Base-by-base conservation (phyloP, 2,888 invertebrate genomes). In the Prostheceraeus crozeri region DNA sequence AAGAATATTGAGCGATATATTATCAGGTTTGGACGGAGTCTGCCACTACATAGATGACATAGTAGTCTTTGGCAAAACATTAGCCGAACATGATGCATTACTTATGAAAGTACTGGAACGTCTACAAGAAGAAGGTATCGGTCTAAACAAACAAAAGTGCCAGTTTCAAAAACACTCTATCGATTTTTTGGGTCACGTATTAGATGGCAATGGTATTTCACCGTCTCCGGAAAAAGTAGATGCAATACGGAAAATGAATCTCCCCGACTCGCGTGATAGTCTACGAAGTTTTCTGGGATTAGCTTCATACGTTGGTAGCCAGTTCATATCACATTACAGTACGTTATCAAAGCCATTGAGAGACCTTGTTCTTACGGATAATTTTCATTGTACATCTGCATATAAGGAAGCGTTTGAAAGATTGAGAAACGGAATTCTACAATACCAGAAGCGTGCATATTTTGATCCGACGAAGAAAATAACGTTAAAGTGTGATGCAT, bases 131-230 rank as follows among this genome's bases (percentile, higher is more conserved):
- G 54, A 28, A 14, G 54, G 54, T 35, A 35, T 48, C 19, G 19
- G 31, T 30, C 54, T 54, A 21, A 54, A 54, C 28, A 54, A 54
- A 54, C 31, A 54, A 4, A 54, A 54, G 33, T 54, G 35, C 33
- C n/a, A n/a, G n/a, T n/a, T n/a, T n/a, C n/a, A n/a, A n/a, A n/a
- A n/a, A n/a, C n/a, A n/a, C n/a, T n/a, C n/a, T n/a, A n/a, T n/a
- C n/a, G 19, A 27, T 21, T 54, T 54, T 54, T 28, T 54, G 14
- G 54, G 54, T 33, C 54, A 54, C 6, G 19, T 35, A 11, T 54
- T 23, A 28, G 19, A n/a, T n/a, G 21, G 33, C 21, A 35, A 28
- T 35, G 54, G 54, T 35, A 30, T 48, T 11, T 35, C 48, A 27
- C 54, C 54, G 33, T 19, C 27, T 3, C 19, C 28, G 21, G 33